These are phyloP conservation scores for Carassius carassius DNA, from an alignment of 2,113 vertebrate species.

Conservation along the genomic window DNA sequence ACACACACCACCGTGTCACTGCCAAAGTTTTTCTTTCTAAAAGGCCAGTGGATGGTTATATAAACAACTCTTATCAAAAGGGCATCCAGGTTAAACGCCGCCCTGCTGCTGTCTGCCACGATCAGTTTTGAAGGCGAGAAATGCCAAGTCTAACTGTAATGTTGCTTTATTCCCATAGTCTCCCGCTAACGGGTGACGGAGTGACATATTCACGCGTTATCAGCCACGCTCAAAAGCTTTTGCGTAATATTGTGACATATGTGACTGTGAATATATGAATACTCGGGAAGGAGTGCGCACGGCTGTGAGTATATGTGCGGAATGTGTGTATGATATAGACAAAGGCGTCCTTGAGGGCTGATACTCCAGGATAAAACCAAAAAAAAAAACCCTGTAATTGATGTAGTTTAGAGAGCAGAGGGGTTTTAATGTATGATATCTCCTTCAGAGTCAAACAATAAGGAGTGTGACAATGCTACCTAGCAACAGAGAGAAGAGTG, in stretches of 20 bases:
- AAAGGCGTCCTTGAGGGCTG: conserved; percentile 31
- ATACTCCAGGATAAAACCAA: conserved; percentile 45
- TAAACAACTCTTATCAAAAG: conserved; percentile 34
- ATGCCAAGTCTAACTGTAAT: conserved; percentile 24
- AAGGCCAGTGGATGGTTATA: conserved; percentile 18
- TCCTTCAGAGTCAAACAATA: conserved; percentile 8
- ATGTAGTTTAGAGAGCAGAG: conserved; percentile 25
- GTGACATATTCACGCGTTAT: not conserved
- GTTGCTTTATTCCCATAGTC: not conserved
- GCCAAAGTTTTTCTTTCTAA: not conserved
- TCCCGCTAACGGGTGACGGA: not conserved
- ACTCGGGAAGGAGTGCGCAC: not conserved
- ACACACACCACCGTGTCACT: no score
- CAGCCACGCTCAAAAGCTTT: not conserved
- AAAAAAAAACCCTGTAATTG: conserved; percentile 41
- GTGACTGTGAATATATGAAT: conserved; percentile 21
- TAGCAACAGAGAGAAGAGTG: conserved; percentile 30
- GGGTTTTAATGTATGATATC: conserved; percentile 13
- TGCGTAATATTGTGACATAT: not conserved
- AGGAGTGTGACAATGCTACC: not conserved
- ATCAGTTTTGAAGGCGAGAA: conserved; percentile 31
- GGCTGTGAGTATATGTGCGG: not conserved
- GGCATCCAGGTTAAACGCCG: conserved; percentile 27
- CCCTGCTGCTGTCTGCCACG: conserved; percentile 7
- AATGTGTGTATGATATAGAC: not conserved